These are phyloP conservation scores for Podarcis muralis DNA, from an alignment of 2,113 vertebrate genomes.

Conservation along the genomic window DNA sequence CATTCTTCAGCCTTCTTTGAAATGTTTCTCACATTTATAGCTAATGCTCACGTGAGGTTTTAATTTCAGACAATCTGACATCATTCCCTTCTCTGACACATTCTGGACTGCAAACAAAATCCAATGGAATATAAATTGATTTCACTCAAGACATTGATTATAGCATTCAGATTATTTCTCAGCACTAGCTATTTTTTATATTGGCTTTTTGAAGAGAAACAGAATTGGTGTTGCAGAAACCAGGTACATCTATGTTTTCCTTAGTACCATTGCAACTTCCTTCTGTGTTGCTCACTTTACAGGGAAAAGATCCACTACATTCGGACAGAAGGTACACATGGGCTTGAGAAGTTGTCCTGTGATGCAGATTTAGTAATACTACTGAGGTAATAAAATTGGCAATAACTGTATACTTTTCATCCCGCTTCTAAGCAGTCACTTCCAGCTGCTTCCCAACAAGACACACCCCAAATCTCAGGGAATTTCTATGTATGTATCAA, in stretches of 20 bases:
- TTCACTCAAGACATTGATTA: neutral
- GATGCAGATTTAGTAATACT: conserved; percentile 98
- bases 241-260: neutral
- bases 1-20: neutral
- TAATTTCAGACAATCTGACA: neutral
- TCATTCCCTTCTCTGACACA: neutral
- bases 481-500: neutral
- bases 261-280: conserved; percentile 5
- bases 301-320: conserved; percentile 99
- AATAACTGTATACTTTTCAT: neutral
- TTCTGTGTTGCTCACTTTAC: conserved; percentile 36
- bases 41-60: neutral
- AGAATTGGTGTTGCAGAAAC: conserved; percentile 4
- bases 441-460: conserved; percentile 16
- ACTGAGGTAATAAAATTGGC: conserved; percentile 82
- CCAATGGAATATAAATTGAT: neutral
- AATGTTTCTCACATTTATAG: too few relatives aligned
- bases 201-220: neutral
- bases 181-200: neutral
- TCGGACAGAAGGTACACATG: conserved; percentile 91
- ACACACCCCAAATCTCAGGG: neutral
- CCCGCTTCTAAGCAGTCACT: neutral
- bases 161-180: neutral
- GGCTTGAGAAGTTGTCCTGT: conserved; percentile 94
- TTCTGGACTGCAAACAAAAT: neutral